These are phyloP conservation scores for Eristalinus sepulchralis DNA, from an alignment of 2,888 invertebrate genomes.

Conservation along the genomic window DNA sequence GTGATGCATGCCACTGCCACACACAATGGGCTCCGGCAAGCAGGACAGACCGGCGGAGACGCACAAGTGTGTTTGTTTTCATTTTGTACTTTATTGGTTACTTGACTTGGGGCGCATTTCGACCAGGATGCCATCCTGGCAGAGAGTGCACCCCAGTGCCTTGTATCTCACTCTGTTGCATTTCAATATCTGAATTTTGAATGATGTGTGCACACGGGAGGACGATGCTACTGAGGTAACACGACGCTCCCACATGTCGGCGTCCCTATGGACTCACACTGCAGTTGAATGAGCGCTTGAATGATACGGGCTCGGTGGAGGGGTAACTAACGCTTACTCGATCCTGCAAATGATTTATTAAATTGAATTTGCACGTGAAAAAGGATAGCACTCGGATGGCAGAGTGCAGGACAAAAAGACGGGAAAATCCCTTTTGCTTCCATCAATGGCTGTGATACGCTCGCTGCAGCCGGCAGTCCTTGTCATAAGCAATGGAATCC, in stretches of 20 bases:
- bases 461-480: background rate
- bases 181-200: slow-evolving; percentile 46
- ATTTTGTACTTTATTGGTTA: slow-evolving; percentile 58
- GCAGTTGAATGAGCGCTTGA: slow-evolving; percentile 27
- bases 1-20: slow-evolving; percentile 3
- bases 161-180: slow-evolving; percentile 36
- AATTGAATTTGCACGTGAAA: slow-evolving; percentile 34
- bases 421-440: slow-evolving; percentile 18
- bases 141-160: slow-evolving; percentile 9
- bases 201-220: slow-evolving; percentile 14
- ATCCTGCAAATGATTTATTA: slow-evolving; percentile 47
- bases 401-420: background rate
- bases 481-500: slow-evolving; percentile 29
- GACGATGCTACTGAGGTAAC: background rate
- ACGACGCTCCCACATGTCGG: background rate
- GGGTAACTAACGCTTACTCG: background rate
- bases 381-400: background rate
- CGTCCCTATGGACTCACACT: slow-evolving; percentile 34
- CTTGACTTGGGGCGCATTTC: slow-evolving; percentile 47
- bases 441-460: slow-evolving; percentile 1
- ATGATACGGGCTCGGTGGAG: background rate
- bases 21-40: background rate
- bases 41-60: background rate
- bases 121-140: slow-evolving; percentile 12
- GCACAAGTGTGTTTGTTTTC: slow-evolving; percentile 49